These are phyloP conservation scores for Actias luna DNA, from an alignment of 2,888 invertebrate species.

Conservation along the genomic window DNA sequence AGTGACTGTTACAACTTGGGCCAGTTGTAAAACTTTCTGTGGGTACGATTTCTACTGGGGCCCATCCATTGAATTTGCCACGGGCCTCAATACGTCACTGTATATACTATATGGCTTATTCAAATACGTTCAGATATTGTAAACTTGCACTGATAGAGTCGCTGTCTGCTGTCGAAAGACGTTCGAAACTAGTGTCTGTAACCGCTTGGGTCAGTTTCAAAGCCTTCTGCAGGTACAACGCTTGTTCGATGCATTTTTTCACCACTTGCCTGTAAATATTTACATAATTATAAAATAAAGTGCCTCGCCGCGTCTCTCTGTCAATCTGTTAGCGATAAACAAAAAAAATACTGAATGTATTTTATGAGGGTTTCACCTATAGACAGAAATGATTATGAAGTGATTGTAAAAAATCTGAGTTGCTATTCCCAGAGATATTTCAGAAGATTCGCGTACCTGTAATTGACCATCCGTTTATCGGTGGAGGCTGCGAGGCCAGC, in stretches of 20 bases:
- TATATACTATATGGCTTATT: no score
- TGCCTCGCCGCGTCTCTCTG: not conserved
- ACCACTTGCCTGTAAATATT: constrained; percentile 49
- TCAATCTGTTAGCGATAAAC: no score
- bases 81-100: no score
- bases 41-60: no score
- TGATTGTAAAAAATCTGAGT: no score
- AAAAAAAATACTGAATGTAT: no score
- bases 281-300: not conserved
- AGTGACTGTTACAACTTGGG: no score
- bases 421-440: no score
- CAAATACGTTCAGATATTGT: constrained; percentile 42
- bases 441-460: constrained; percentile 43
- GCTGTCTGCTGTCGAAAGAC: constrained; percentile 3
- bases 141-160: constrained; percentile 19
- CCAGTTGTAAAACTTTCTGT: no score
- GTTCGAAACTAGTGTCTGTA: constrained; percentile 22
- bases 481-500: constrained; percentile 31
- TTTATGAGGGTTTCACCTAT: no score
- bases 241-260: constrained; percentile 48
- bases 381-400: no score
- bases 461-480: constrained; percentile 40
- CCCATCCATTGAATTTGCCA: no score
- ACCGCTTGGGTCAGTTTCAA: constrained; percentile 29
- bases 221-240: constrained; percentile 35